Evolutionary conservation across 2,888 invertebrate species (phyloP).

Genomic region (Argynnis bischoffii): DNA sequence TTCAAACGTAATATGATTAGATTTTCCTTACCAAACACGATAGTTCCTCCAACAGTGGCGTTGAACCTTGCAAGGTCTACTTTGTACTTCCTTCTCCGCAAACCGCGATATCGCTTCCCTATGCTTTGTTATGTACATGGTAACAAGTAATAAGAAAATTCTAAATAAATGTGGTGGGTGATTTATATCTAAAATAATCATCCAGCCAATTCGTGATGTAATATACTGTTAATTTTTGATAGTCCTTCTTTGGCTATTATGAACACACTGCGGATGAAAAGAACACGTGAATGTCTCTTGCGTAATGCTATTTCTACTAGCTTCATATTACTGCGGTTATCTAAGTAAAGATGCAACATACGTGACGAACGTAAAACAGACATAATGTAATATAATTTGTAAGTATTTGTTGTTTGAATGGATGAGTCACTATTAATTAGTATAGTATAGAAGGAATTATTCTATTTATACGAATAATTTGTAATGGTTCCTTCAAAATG

Average conservation of each 20-base stretch:
- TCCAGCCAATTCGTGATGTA: conserved; percentile 4
- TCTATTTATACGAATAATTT: background rate
- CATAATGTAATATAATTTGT: conserved; percentile 34
- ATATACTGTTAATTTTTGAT: background rate
- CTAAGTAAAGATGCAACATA: conserved; percentile 36
- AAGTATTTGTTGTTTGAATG: conserved; percentile 14
- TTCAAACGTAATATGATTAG: background rate
- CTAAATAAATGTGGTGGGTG: conserved; percentile 52
- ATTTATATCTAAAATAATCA: conserved; percentile 43
- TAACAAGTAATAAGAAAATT: conserved; percentile 19
- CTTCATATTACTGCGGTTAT: conserved; percentile 34
- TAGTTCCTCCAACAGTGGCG: conserved; percentile 42
- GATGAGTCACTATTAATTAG: conserved; percentile 34
- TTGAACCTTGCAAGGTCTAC: conserved; percentile 42
- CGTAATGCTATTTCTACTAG: conserved; percentile 17
- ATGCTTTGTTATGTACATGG: conserved; percentile 24
- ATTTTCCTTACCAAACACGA: conserved; percentile 24
- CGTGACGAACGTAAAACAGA: conserved; percentile 37
- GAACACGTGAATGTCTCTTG: conserved; percentile 6
- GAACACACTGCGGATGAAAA: background rate
- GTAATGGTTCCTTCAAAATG: too few relatives aligned
- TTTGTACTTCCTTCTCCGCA: conserved; percentile 35
- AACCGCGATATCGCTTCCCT: conserved; percentile 32
- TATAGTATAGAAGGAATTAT: conserved; percentile 7
- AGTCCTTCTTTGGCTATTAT: background rate